These are phyloP conservation scores for Lutjanus erythropterus DNA, from an alignment of 2,113 vertebrate genomes.

Conservation along the genomic window DNA sequence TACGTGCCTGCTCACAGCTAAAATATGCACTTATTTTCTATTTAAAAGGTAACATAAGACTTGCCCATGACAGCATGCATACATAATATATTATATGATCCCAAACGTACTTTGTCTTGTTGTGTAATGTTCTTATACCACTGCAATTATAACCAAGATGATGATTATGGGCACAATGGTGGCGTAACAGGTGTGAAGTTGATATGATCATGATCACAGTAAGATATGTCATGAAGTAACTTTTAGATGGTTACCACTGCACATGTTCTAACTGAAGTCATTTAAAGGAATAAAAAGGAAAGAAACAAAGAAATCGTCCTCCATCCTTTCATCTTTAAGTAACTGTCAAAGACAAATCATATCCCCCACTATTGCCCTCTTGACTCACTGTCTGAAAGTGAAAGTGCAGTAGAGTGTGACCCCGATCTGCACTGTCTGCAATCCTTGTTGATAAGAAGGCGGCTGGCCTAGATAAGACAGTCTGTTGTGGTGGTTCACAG, in stretches of 20 bases:
- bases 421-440: background rate
- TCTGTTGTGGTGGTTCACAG: conserved; percentile 1
- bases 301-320: background rate
- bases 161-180: background rate
- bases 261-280: background rate
- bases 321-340: background rate
- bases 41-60: no score
- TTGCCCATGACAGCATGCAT: background rate
- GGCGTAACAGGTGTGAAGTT: background rate
- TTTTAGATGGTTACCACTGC: background rate
- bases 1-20: background rate
- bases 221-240: background rate
- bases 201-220: background rate
- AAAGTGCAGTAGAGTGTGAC: conserved; percentile 21
- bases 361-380: background rate
- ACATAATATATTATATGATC: background rate
- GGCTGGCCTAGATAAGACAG: conserved; percentile 26
- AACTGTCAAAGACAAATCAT: background rate
- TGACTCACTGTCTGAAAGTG: conserved; percentile 15
- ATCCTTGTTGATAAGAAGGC: conserved; percentile 42
- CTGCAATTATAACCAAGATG: background rate
- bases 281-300: background rate
- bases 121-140: background rate
- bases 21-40: background rate
- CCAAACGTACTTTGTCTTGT: background rate